Conservation (phyloP, 2,113 vertebrate genomes). For the Mus spicilegus region DNA sequence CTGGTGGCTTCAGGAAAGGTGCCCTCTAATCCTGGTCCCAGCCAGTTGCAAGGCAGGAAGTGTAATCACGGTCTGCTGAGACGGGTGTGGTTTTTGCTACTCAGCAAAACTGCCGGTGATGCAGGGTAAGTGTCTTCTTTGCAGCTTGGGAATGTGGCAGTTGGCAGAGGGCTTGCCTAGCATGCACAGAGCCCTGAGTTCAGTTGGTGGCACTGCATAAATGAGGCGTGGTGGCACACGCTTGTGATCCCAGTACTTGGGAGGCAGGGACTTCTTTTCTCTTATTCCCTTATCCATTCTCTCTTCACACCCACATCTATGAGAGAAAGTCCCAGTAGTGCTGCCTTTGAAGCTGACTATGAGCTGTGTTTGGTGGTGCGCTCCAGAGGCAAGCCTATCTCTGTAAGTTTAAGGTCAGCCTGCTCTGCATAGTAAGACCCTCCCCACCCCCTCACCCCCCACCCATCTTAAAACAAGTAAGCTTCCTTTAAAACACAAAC, state of each 20-base stretch:
- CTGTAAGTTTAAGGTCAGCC: not conserved
- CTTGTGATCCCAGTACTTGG: too few species aligned
- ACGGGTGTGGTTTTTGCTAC: not conserved
- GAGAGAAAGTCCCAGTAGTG: not conserved
- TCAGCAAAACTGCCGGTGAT: not conserved
- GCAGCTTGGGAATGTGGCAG: not conserved
- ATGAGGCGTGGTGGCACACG: accelerated
- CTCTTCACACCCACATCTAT: not conserved
- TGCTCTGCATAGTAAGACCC: not conserved
- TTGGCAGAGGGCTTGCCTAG: not conserved
- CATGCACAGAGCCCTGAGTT: not conserved
- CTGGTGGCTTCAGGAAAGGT: not conserved
- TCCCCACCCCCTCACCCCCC: too few species aligned
- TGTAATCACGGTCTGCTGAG: not conserved
- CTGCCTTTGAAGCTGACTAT: not conserved
- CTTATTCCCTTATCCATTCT: not conserved
- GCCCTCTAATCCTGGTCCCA: not conserved
- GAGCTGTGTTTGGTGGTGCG: not conserved
- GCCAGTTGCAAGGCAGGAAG: not conserved
- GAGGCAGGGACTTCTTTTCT: not conserved
- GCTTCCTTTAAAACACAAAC: not conserved
- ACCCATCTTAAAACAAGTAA: not conserved
- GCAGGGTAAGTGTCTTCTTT: not conserved
- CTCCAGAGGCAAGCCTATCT: not conserved
- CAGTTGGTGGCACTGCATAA: too few species aligned